Evolutionary conservation across 2,888 invertebrate genomes (phyloP).

Genomic region (Heliconius ethilla): DNA sequence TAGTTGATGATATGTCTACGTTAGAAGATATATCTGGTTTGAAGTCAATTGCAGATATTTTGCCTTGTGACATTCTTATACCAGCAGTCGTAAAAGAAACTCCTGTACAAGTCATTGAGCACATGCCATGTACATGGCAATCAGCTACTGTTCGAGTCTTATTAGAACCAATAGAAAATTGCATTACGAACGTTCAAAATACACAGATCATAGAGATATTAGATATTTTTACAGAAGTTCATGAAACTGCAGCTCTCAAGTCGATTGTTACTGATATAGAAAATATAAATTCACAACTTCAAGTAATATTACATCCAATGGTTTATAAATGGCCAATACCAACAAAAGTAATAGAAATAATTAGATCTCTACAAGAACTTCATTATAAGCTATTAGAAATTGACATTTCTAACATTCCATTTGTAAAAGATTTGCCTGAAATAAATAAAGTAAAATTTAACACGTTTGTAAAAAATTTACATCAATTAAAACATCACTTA

Average conservation of each 20-base stretch:
- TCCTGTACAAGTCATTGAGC: slow-evolving; percentile 51
- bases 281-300: slow-evolving; percentile 62
- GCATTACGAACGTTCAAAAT: slow-evolving; percentile 62
- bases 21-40: slow-evolving; percentile 82
- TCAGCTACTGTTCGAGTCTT: slow-evolving; percentile 62
- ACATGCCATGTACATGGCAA: slow-evolving; percentile 40
- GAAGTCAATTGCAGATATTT: slow-evolving; percentile 79
- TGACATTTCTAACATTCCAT: slow-evolving; percentile 69
- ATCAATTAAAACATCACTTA: slow-evolving; percentile 65
- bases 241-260: slow-evolving; percentile 66
- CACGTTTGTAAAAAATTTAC: slow-evolving; percentile 61
- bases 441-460: slow-evolving; percentile 64
- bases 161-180: slow-evolving; percentile 64
- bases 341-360: slow-evolving; percentile 62
- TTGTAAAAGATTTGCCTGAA: slow-evolving; percentile 68
- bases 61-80: slow-evolving; percentile 64
- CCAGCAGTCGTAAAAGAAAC: slow-evolving; percentile 61
- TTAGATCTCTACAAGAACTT: slow-evolving; percentile 69
- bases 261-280: slow-evolving; percentile 59
- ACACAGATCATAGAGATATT: slow-evolving; percentile 66
- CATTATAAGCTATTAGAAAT: slow-evolving; percentile 66
- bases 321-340: slow-evolving; percentile 43
- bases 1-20: slow-evolving; percentile 78
- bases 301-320: slow-evolving; percentile 68
- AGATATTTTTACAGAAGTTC: slow-evolving; percentile 66